Base-by-base conservation (phyloP, 2,113 vertebrate genomes). In the Pipra filicauda region DNA sequence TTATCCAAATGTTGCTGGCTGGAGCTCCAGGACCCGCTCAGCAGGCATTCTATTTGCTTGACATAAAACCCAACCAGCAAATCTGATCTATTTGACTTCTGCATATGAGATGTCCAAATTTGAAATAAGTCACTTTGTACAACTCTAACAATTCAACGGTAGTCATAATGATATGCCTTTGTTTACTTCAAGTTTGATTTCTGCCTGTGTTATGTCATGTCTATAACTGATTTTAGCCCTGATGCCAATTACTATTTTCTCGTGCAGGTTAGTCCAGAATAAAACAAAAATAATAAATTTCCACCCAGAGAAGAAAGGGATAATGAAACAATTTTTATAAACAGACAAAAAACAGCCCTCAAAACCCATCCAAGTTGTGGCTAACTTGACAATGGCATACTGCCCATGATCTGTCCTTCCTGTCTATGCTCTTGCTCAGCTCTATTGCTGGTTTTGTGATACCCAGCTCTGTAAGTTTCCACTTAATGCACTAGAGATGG, bases 361-460 rank as follows among this genome's bases (percentile, higher is more conserved):
- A 69, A 93, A 93, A 43, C 17, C 41, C 33, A 75, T 75, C 64
- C 66, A 85, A 89, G 49, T 64, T 83, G 62, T 78, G 52, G 74
- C 49, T 92, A 88, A 76, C 77, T 95, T 94, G 70, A 88, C 33
- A 66, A 59, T 75, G 73, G 41, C 55, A 49, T 78, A 59, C 85
- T 82, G 78, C 75, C 92, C 35, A 39, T 37, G 61, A 79, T 85
- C 52, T 91, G 31, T 79, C 71, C 71, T 95, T 96, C 67, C 77
- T 88, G 64, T 33, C 58, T 74, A 6, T 46, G 41, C 16, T 89
- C 37, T 81, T 83, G 41, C 61, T 92, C 70, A 44, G 64, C 58
- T 84, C 35, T 61, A 27, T 91, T 96, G 94, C 96, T 98, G 97
- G 96, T 97, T 98, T 97, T 96, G 95, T 97, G 97, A 98, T 97